phyloP scores from a whole-genome alignment of 1,140 invertebrate genomes.

The Megalonaias nervosa region DNA sequence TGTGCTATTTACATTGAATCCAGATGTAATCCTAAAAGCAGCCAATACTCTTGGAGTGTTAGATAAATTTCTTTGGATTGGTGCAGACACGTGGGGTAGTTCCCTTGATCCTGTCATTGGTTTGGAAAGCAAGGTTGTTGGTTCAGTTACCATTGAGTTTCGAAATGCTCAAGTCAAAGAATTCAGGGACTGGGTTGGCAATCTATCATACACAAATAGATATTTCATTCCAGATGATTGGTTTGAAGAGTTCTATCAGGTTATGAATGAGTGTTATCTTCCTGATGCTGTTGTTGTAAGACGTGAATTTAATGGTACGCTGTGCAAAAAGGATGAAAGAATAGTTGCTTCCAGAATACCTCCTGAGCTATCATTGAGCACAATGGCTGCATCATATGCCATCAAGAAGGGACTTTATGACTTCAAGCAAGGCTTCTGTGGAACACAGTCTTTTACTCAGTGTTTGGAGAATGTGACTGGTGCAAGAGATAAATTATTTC shows the following conservation, averaged over 20 bases:
- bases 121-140: constrained; percentile 80
- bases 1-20: constrained; percentile 51
- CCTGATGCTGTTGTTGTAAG: constrained; percentile 51
- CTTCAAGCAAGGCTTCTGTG: no score
- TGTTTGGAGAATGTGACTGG: not conserved
- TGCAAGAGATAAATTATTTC: constrained; percentile 26
- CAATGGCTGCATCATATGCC: constrained; percentile 64
- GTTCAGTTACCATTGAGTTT: constrained; percentile 83
- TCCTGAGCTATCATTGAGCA: constrained; percentile 59
- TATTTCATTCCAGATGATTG: constrained; percentile 68
- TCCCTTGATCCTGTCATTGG: constrained; percentile 77
- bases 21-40: constrained; percentile 43
- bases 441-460: no score
- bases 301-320: constrained; percentile 28
- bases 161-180: constrained; percentile 70
- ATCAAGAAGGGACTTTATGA: constrained; percentile 59
- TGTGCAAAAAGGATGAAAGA: constrained; percentile 18
- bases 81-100: constrained; percentile 72
- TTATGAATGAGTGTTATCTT: constrained; percentile 65
- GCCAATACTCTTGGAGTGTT: constrained; percentile 41
- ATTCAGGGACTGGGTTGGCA: constrained; percentile 60
- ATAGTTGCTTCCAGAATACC: constrained; percentile 12
- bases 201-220: constrained; percentile 56
- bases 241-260: constrained; percentile 73
- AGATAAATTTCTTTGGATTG: constrained; percentile 51